Evolutionary conservation across 1,140 invertebrate species (phyloP).

Genomic region (Papilio machaon): DNA sequence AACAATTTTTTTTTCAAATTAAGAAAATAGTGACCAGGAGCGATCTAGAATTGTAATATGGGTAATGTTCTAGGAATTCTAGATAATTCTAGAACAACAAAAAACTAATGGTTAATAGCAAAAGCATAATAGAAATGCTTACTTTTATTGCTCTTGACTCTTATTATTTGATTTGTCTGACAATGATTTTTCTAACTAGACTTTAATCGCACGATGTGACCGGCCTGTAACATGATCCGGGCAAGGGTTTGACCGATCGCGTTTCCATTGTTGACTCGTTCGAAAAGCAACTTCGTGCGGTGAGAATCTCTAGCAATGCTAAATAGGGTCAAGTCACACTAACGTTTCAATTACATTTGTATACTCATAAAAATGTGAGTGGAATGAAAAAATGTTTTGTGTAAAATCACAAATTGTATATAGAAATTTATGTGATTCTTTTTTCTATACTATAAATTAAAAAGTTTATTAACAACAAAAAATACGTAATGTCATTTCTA

Average conservation of each 20-base stretch:
- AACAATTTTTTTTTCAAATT: no score
- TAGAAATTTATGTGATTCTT: neutral
- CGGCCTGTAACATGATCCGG: constrained; percentile 14
- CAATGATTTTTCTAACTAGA: neutral
- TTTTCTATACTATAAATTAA: neutral
- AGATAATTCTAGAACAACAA: no score
- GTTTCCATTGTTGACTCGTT: constrained; percentile 45
- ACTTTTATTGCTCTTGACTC: neutral
- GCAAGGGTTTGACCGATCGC: constrained; percentile 40
- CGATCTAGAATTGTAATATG: no score
- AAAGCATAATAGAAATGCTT: neutral
- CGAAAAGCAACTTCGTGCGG: constrained; percentile 35
- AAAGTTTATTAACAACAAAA: neutral
- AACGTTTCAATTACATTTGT: neutral
- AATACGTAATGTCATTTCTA: neutral
- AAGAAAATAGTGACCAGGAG: no score
- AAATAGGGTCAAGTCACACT: neutral
- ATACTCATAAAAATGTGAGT: neutral
- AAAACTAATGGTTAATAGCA: neutral
- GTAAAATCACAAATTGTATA: neutral
- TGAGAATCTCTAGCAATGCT: constrained; percentile 38
- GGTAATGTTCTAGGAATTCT: no score
- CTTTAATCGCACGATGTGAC: constrained; percentile 21
- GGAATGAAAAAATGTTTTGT: neutral
- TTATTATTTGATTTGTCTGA: neutral